Evolutionary conservation across 2,888 invertebrate genomes (phyloP).

Genomic region (Eupithecia subfuscata): DNA sequence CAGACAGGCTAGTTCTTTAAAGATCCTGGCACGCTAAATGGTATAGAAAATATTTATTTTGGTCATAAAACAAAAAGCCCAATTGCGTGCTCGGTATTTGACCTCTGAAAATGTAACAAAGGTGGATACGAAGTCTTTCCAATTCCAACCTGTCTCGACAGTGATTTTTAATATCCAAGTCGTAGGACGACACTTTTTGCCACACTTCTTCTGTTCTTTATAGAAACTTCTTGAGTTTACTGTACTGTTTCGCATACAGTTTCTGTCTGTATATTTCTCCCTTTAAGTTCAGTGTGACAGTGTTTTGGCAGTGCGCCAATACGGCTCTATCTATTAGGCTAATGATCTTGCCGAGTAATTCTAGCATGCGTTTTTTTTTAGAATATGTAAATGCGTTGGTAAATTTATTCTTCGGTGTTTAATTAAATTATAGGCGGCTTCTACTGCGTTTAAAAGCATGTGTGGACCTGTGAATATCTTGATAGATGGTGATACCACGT

Average conservation of each 20-base stretch:
- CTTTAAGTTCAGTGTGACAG: conserved; percentile 38
- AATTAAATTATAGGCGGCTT: not conserved
- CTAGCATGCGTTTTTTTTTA: conserved; percentile 34
- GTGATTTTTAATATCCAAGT: not conserved
- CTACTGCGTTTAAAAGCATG: not conserved
- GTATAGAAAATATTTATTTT: not conserved
- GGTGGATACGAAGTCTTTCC: not conserved
- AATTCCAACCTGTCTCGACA: not conserved
- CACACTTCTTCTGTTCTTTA: not conserved
- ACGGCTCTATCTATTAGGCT: conserved; percentile 40
- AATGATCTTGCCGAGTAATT: conserved; percentile 43
- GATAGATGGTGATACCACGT: not conserved
- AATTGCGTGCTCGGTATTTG: not conserved
- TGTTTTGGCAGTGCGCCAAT: conserved; percentile 39
- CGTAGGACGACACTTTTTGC: not conserved
- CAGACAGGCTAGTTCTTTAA: not conserved
- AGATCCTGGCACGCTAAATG: not conserved
- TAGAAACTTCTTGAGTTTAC: not conserved
- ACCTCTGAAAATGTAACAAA: not conserved
- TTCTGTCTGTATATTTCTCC: conserved; percentile 33
- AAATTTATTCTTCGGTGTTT: not conserved
- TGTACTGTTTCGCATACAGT: conserved; percentile 23
- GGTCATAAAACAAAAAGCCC: not conserved
- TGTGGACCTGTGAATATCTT: not conserved
- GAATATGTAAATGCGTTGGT: conserved; percentile 12